These are phyloP conservation scores for Drosophila watanabei DNA, from an alignment of 1,140 invertebrate genomes.

Conservation along the genomic window DNA sequence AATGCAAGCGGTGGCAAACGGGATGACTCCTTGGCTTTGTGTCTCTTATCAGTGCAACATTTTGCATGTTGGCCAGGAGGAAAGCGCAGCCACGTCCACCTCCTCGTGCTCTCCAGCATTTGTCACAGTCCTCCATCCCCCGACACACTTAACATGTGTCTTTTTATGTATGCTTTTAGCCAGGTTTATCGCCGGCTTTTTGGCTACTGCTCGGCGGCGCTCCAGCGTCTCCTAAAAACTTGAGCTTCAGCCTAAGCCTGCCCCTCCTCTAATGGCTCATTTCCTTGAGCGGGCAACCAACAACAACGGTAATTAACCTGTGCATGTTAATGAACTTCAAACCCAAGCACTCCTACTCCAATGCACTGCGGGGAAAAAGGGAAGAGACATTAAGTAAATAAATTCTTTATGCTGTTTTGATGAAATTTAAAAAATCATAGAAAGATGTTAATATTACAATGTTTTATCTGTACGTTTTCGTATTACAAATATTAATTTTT, in stretches of 20 bases:
- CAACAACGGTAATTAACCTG: slow-evolving; percentile 83
- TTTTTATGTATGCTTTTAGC: slow-evolving; percentile 83
- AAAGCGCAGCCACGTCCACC: slow-evolving; percentile 58
- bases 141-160: slow-evolving; percentile 77
- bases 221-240: slow-evolving; percentile 21
- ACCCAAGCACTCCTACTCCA: slow-evolving; percentile 43
- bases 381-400: no score
- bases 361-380: slow-evolving; percentile 3
- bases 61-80: slow-evolving; percentile 69
- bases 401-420: no score
- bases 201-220: slow-evolving; percentile 66
- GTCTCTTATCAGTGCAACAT: slow-evolving; percentile 79
- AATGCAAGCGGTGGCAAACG: slow-evolving; percentile 43
- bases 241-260: background rate
- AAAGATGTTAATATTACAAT: no score
- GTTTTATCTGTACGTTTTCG: background rate
- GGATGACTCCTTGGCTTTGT: slow-evolving; percentile 77
- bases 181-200: slow-evolving; percentile 73
- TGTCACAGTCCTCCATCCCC: slow-evolving; percentile 59
- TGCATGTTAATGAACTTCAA: slow-evolving; percentile 85
- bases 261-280: slow-evolving; percentile 81
- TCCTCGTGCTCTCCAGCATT: slow-evolving; percentile 59
- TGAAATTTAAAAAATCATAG: no score
- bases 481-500: background rate
- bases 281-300: slow-evolving; percentile 63